These are phyloP conservation scores for Heliconius nattereri DNA, from an alignment of 1,140 invertebrate genomes.

Conservation along the genomic window DNA sequence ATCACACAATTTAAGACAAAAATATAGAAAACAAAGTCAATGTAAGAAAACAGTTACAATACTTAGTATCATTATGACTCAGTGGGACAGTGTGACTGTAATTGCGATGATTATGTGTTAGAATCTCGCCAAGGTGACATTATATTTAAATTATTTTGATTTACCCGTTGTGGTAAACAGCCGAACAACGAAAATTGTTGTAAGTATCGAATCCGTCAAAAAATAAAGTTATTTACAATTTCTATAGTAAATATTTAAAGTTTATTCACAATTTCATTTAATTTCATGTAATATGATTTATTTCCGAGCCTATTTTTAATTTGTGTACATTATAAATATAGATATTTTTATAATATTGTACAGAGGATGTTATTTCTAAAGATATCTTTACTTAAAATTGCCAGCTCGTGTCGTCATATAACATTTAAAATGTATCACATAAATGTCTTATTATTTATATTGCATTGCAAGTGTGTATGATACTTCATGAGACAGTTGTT, in stretches of 20 bases:
- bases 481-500: too few relatives aligned
- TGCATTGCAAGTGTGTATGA: too few relatives aligned
- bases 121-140: too few relatives aligned
- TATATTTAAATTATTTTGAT: too few relatives aligned
- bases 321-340: not conserved
- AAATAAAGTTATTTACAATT: not conserved
- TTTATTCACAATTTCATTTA: not conserved
- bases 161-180: too few relatives aligned
- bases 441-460: conserved; percentile 1
- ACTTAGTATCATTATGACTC: not conserved
- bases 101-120: too few relatives aligned
- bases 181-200: too few relatives aligned
- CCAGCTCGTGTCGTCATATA: conserved; percentile 46
- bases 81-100: too few relatives aligned
- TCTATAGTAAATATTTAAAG: not conserved
- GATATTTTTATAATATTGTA: not conserved
- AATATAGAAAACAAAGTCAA: not conserved
- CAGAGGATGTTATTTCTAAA: conserved; percentile 32
- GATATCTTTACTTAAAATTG: conserved; percentile 22
- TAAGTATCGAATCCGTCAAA: too few relatives aligned
- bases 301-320: not conserved
- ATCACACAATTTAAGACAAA: not conserved
- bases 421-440: conserved; percentile 23
- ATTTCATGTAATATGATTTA: not conserved
- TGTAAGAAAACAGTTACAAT: not conserved